Percentiles rank a stretch among this genome's conserved stretches.
phyloP scores from a whole-genome alignment of 2,888 invertebrate genomes.

The Cephus sareptanus region DNA sequence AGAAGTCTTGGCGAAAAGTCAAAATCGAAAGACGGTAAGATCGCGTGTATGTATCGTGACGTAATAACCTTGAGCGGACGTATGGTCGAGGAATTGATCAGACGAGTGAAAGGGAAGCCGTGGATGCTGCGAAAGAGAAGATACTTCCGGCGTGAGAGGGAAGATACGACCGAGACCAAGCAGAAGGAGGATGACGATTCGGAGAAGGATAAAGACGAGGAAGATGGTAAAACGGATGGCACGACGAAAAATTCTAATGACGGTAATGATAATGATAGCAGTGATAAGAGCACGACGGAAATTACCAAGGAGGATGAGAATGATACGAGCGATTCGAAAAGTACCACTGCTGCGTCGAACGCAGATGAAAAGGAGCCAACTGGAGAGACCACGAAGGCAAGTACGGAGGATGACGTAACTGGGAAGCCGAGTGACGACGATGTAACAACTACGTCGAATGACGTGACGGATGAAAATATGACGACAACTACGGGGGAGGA shows the following conservation, averaged over 20 bases:
- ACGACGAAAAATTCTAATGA: background rate
- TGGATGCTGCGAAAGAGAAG: background rate
- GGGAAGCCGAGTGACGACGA: too few relatives aligned
- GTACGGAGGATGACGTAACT: background rate
- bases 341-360: background rate
- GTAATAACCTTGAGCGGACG: background rate
- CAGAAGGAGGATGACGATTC: background rate
- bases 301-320: constrained; percentile 13
- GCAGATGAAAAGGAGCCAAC: background rate
- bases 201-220: background rate
- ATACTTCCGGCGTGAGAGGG: background rate
- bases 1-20: background rate
- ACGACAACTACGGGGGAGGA: background rate
- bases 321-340: background rate
- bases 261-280: background rate
- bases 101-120: background rate
- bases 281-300: background rate
- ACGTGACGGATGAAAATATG: background rate
- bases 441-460: background rate
- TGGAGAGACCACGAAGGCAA: background rate
- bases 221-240: background rate
- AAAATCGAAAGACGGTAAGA: background rate
- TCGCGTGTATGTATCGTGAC: background rate
- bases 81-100: background rate
- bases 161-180: background rate